These are phyloP conservation scores for Calidris pygmaea DNA, from an alignment of 2,113 vertebrate genomes.

Conservation along the genomic window DNA sequence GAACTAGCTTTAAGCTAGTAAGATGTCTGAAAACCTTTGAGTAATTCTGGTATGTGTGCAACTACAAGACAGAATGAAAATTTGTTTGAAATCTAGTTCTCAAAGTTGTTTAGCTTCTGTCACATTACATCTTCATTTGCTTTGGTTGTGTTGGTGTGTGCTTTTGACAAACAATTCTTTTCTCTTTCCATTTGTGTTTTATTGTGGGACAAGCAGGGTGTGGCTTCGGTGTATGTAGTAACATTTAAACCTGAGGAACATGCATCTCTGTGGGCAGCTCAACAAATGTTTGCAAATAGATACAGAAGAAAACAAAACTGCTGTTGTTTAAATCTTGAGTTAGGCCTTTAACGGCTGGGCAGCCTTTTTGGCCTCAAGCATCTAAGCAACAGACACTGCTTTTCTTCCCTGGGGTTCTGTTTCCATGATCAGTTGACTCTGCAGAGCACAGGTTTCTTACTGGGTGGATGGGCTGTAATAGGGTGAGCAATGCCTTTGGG, in stretches of 20 bases:
- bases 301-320: background rate
- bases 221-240: background rate
- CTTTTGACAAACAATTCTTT: background rate
- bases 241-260: background rate
- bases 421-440: background rate
- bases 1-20: background rate
- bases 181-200: background rate
- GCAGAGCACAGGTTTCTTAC: background rate
- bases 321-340: background rate
- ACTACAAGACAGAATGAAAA: background rate
- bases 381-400: background rate
- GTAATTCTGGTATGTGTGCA: background rate
- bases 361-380: background rate
- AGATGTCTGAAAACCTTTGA: background rate
- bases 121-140: background rate
- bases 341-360: background rate
- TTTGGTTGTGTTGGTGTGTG: background rate
- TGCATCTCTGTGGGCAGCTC: background rate
- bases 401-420: background rate
- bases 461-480: background rate
- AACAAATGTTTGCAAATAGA: background rate
- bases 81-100: background rate
- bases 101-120: background rate
- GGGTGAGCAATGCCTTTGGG: background rate
- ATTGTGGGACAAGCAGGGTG: background rate